phyloP scores from a whole-genome alignment of 2,888 invertebrate genomes.

The Tenthredo amoena region DNA sequence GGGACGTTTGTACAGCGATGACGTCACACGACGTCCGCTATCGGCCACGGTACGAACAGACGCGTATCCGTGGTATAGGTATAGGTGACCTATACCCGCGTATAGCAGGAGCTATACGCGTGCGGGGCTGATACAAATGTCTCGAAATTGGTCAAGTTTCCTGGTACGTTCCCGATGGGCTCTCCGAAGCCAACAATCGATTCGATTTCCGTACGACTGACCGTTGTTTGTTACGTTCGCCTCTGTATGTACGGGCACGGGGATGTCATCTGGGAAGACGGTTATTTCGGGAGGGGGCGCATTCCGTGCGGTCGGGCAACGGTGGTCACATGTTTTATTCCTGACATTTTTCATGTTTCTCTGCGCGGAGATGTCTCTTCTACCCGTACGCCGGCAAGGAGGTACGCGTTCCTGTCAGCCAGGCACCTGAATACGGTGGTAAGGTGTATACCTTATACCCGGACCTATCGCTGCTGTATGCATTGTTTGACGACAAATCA shows the following conservation, averaged over 20 bases:
- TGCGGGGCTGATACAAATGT: not conserved
- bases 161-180: not conserved
- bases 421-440: not conserved
- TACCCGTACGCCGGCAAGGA: not conserved
- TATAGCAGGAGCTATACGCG: not conserved
- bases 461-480: not conserved
- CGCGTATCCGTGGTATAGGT: not conserved
- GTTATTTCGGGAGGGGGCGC: not conserved
- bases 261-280: conserved; percentile 4
- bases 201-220: not conserved
- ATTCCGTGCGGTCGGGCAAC: not conserved
- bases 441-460: not conserved
- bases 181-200: conserved; percentile 5
- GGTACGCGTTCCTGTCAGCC: not conserved
- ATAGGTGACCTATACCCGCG: not conserved
- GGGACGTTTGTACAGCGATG: not conserved
- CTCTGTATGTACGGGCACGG: not conserved
- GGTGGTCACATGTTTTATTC: not conserved
- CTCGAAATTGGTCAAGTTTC: conserved; percentile 1
- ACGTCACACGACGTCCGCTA: not conserved
- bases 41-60: not conserved
- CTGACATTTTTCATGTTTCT: conserved; percentile 13
- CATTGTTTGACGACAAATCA: not conserved
- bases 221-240: conserved; percentile 9
- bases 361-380: not conserved